Percentiles rank a stretch among this genome's conserved stretches.
phyloP scores from a whole-genome alignment of 92 coral and sea anemone genomes.

The Paragorgia papillata region DNA sequence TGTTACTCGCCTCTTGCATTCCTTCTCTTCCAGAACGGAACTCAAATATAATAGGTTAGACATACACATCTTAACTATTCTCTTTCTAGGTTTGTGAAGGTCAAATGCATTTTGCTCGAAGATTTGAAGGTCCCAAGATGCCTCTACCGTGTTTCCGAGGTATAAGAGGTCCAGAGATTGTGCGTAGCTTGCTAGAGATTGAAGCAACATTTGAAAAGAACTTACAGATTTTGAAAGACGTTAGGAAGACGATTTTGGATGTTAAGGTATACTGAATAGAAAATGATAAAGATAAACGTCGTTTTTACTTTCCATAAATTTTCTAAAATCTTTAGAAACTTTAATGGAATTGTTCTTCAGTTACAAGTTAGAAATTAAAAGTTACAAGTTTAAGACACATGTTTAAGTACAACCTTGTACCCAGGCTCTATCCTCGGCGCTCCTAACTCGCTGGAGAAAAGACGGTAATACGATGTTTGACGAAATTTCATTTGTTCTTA shows the following conservation, averaged over 20 bases:
- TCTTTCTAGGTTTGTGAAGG: conserved; percentile 90
- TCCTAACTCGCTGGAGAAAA: no score
- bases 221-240: conserved; percentile 90
- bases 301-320: no score
- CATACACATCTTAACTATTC: no score
- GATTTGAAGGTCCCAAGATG: conserved; percentile 88
- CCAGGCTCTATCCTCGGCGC: no score
- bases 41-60: no score
- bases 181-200: conserved; percentile 88
- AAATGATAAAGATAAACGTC: neutral
- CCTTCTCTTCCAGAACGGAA: neutral
- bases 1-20: neutral
- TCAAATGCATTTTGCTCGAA: conserved; percentile 97
- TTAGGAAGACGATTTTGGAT: conserved; percentile 93
- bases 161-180: conserved; percentile 91
- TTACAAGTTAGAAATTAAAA: no score
- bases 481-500: no score
- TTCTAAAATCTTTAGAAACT: no score
- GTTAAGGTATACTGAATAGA: conserved; percentile 73
- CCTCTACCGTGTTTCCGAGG: conserved; percentile 99
- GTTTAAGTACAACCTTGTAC: no score
- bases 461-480: no score
- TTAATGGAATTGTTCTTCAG: no score
- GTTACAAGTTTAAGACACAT: no score
- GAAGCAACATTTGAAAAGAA: conserved; percentile 99